Base-by-base conservation (phyloP, 2,888 invertebrate species). In the Drosophila barbarae region DNA sequence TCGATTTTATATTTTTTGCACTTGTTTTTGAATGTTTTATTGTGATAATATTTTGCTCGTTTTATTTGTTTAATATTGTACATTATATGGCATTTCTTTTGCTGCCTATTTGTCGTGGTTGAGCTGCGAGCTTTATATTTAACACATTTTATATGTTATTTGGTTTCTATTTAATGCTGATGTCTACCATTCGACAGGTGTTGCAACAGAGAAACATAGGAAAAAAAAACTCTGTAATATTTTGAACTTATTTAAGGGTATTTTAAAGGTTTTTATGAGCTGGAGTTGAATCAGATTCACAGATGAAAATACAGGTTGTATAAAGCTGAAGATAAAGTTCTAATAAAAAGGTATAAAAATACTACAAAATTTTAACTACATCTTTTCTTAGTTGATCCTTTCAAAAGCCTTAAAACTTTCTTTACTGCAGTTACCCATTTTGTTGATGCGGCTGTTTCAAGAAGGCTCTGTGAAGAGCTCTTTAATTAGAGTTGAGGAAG, bases 181-280 rank as follows among this genome's bases (percentile, higher is more conserved):
- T 73, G 60, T 26, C 60, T 60, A 66, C 71, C 71, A 26, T 66
- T 71, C 60, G 71, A 57, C 76, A 76, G 75, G 76, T 76, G 76
- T 75, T 77, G 74, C 77, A 66, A 73, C 71, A 65, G 55, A 73
- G 73, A 57, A 59, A 61, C 42, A 32, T 50, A 26, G 49, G 51
- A 39, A 47, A 49, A 52, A 52, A 47, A 34, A 2, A 6, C 57
- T 21, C 5, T 12, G 6, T 23, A 10, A 28, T 28, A 30, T 32
- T 30, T 13, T n/a, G 28, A 18, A 21, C 15, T 35, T 53, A 4
- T 23, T 26, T 3, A 12, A 5, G 21, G 7, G 36, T 12, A 26
- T 5, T 23, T 18, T 12, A 12, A 2, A 10, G 15, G 4, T 36
- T 12, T 32, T 23, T 7, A 15, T 2, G 9, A 10, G 38, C 28